Evolutionary conservation across 2,797 vertebrate species (phyloP).

Genomic region (Chrosomus eos): DNA sequence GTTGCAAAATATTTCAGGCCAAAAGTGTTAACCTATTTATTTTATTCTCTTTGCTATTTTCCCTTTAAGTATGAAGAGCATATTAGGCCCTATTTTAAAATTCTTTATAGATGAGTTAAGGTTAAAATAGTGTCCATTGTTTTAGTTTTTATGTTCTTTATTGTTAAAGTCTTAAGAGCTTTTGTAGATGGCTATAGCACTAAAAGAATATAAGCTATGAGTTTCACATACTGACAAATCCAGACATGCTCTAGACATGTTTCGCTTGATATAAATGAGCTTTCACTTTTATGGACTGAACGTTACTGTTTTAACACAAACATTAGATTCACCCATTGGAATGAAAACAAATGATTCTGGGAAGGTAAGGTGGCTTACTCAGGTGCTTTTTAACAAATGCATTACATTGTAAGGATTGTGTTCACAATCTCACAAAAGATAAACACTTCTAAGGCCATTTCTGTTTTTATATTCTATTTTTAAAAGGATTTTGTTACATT

Average conservation of each 20-base stretch:
- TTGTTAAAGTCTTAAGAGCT: not conserved
- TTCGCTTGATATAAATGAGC: not conserved
- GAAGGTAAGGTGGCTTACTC: not conserved
- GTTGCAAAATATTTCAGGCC: not conserved
- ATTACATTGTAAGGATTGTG: not conserved
- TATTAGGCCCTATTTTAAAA: not conserved
- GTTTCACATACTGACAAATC: constrained; percentile 10
- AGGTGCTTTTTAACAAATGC: not conserved
- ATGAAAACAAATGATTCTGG: constrained; percentile 15
- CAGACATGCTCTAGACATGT: constrained; percentile 2
- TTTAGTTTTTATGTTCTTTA: not conserved
- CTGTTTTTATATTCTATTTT: not conserved
- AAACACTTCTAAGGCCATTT: not conserved
- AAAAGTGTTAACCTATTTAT: not conserved
- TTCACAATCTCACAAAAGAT: not conserved
- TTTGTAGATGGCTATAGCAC: not conserved
- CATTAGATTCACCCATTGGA: not conserved
- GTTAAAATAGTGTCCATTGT: no score
- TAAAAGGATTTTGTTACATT: not conserved
- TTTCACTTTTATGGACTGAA: not conserved
- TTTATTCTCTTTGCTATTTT: not conserved
- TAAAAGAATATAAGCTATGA: not conserved
- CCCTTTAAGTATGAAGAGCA: not conserved
- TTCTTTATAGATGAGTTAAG: not conserved
- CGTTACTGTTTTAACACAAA: not conserved